Percentiles rank a stretch among this genome's conserved stretches.
Conservation (phyloP, 1,140 invertebrate species). For the Propsilocerus akamusi region DNA sequence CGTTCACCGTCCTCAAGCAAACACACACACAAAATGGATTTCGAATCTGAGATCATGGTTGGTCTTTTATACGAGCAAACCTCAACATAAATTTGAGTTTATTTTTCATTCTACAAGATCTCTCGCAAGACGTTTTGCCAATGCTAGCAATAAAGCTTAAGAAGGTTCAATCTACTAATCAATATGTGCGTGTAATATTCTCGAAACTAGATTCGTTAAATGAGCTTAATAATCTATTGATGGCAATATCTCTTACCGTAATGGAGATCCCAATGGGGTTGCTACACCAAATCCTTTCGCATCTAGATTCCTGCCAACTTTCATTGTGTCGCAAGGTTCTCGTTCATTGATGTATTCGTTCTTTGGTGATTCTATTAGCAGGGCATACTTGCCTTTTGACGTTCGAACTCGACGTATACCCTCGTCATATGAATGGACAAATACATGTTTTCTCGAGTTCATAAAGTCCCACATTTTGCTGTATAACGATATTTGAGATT, state of each 20-base stretch:
- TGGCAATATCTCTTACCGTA: no score
- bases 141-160: no score
- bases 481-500: slow-evolving; percentile 77
- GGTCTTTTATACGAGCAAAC: no score
- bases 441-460: slow-evolving; percentile 65
- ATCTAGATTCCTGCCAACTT: slow-evolving; percentile 80
- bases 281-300: slow-evolving; percentile 89
- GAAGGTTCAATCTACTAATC: no score
- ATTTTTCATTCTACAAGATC: no score
- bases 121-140: no score
- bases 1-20: not conserved
- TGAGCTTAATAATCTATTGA: no score
- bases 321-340: slow-evolving; percentile 90
- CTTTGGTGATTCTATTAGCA: slow-evolving; percentile 82
- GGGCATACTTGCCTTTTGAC: slow-evolving; percentile 85
- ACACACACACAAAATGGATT: not conserved
- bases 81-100: no score
- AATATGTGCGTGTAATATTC: no score
- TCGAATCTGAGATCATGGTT: no score
- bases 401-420: slow-evolving; percentile 63
- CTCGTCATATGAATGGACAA: slow-evolving; percentile 65
- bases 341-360: slow-evolving; percentile 89
- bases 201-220: no score
- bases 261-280: slow-evolving; percentile 71
- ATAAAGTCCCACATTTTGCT: slow-evolving; percentile 94